A percentile compares a stretch with the other conserved stretches of the same genome.
These are phyloP conservation scores for Sebastes diploproa DNA, from an alignment of 2,797 vertebrate species.

Conservation along the genomic window DNA sequence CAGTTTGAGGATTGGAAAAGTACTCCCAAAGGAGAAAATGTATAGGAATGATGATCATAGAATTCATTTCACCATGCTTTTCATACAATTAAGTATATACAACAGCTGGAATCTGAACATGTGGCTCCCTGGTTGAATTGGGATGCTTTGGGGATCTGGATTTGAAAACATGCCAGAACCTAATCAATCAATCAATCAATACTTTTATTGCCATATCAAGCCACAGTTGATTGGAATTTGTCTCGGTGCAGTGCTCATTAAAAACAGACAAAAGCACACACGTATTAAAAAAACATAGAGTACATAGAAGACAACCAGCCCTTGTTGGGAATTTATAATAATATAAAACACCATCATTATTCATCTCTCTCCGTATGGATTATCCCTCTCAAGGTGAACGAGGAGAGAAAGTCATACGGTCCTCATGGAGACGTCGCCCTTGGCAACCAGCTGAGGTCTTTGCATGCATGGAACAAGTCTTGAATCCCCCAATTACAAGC, in stretches of 20 bases:
- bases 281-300: too few species aligned
- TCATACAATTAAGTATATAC: neutral
- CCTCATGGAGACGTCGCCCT: conserved; percentile 41
- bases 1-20: neutral
- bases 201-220: too few species aligned
- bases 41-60: neutral
- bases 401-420: neutral
- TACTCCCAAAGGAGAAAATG: neutral
- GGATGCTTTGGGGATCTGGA: neutral
- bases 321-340: neutral
- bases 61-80: neutral
- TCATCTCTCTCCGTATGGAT: neutral
- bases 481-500: conserved; percentile 58
- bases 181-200: too few species aligned
- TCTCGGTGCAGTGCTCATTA: too few species aligned
- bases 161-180: neutral
- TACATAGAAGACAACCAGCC: neutral
- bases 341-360: neutral
- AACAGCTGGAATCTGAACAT: neutral
- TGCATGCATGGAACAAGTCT: conserved; percentile 40
- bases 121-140: neutral
- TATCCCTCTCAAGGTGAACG: conserved; percentile 12
- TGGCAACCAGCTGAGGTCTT: conserved; percentile 59
- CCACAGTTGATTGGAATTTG: too few species aligned
- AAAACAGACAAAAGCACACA: too few species aligned